Evolutionary conservation across 2,797 vertebrate species (phyloP).

Genomic region (Molossus alvarezi): DNA sequence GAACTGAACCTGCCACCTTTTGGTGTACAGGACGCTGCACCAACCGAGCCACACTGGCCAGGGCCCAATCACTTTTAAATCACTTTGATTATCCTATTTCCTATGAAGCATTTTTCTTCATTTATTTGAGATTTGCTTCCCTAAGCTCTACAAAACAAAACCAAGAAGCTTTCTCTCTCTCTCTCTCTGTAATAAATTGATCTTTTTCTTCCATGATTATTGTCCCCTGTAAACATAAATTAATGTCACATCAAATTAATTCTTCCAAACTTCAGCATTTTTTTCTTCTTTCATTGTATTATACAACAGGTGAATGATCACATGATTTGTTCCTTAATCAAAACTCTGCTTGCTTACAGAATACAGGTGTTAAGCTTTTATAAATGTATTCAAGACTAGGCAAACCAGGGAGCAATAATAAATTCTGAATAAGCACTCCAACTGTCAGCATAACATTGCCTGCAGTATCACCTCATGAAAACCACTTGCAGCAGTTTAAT

Average conservation of each 20-base stretch:
- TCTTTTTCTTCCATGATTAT: slow-evolving; percentile 26
- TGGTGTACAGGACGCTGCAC: too few species aligned
- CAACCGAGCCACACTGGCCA: too few species aligned
- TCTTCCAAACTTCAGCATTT: slow-evolving; percentile 8
- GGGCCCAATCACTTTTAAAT: neutral
- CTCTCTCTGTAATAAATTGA: neutral
- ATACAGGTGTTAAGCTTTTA: neutral
- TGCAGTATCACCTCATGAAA: slow-evolving; percentile 45
- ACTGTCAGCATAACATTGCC: neutral
- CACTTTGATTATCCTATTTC: slow-evolving; percentile 28
- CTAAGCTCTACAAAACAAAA: slow-evolving; percentile 64
- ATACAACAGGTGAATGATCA: slow-evolving; percentile 3
- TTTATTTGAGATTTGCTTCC: slow-evolving; percentile 37
- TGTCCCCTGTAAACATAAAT: slow-evolving; percentile 34
- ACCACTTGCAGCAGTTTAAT: slow-evolving; percentile 4
- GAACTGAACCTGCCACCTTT: too few species aligned
- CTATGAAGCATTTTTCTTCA: slow-evolving; percentile 62
- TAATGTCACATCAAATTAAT: slow-evolving; percentile 66
- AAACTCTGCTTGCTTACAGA: slow-evolving; percentile 63
- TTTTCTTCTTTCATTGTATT: slow-evolving; percentile 35
- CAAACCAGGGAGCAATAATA: neutral
- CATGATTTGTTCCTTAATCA: slow-evolving; percentile 70
- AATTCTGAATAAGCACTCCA: slow-evolving; percentile 56
- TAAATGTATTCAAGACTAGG: slow-evolving; percentile 52
- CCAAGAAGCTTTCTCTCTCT: neutral